A percentile compares a stretch with the other conserved stretches of the same genome.
phyloP scores from a whole-genome alignment of 2,888 invertebrate genomes.

The Elgonia sp. region DNA sequence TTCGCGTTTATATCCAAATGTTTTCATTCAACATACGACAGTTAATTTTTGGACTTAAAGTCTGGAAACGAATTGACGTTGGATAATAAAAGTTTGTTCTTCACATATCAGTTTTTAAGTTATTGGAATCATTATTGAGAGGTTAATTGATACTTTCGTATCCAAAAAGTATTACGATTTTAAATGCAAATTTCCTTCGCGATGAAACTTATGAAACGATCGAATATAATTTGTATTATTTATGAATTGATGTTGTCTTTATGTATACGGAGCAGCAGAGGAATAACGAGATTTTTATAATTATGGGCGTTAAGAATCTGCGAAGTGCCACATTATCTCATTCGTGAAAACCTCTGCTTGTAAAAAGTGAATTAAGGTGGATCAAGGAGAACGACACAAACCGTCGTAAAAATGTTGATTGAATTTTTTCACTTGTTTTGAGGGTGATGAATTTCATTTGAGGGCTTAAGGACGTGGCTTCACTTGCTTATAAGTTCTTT shows the following conservation, averaged over 20 bases:
- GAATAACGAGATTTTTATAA: slow-evolving; percentile 50
- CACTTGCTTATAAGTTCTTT: not conserved
- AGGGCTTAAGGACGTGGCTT: not conserved
- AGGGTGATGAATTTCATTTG: slow-evolving; percentile 60
- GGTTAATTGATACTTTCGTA: slow-evolving; percentile 34
- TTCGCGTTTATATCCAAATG: slow-evolving; percentile 47
- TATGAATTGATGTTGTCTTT: slow-evolving; percentile 48
- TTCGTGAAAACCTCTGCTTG: slow-evolving; percentile 52
- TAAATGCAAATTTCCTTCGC: slow-evolving; percentile 39
- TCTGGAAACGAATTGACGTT: too few relatives aligned
- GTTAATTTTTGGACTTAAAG: slow-evolving; percentile 6
- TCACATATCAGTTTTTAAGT: slow-evolving; percentile 40
- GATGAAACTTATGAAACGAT: slow-evolving; percentile 25
- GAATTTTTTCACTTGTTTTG: slow-evolving; percentile 52
- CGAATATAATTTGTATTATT: slow-evolving; percentile 27
- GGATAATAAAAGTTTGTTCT: not conserved
- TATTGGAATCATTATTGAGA: slow-evolving; percentile 37
- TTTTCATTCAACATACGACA: slow-evolving; percentile 29
- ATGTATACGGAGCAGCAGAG: not conserved
- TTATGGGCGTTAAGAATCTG: slow-evolving; percentile 48
- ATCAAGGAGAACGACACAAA: slow-evolving; percentile 55
- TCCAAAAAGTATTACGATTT: slow-evolving; percentile 26
- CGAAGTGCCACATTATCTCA: slow-evolving; percentile 51
- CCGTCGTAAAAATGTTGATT: slow-evolving; percentile 49
- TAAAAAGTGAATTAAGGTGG: slow-evolving; percentile 64